Base-by-base conservation (phyloP, 2,113 vertebrate species). In the Takifugu bimaculatus region DNA sequence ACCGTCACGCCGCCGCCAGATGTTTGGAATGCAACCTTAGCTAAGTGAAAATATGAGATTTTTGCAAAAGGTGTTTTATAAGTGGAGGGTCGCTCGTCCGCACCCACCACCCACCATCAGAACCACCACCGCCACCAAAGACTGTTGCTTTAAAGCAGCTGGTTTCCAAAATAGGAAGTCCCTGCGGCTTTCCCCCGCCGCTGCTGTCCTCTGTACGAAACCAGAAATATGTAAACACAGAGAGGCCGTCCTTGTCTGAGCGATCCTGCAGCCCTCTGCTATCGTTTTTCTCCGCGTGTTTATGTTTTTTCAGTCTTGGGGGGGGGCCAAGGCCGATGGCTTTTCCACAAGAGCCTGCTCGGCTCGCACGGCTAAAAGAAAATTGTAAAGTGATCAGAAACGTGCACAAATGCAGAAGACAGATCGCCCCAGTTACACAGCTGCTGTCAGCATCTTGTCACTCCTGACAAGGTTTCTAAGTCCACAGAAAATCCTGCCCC, bases 161-260 rank as follows among this genome's bases (percentile, higher is more conserved):
- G 82, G 81, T 89, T 85, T 63, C 77, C 69, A 69, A 84, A 84
- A 88, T 77, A 86, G 74, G 79, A 85, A 79, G 74, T 80, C 54
- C 51, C 62, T 49, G 49, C 54, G 57, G 54, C 55, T 57, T 63
- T 45, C 65, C 64, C 68, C 48, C 15, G 52, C 65, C 60, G 72
- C 66, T 72, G 42, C 74, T 60, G 26, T 73, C 49, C 51, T 72
- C 70, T 49, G 56, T 56, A 72, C 60, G 48, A 52, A 74, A 54
- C 29, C 50, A 63, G 71, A 84, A 80, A 83, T 80, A 84, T 90
- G 80, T 87, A 79, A 86, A 86, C 85, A 88, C 70, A 5, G 27
- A 25, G 57, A 70, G 53, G 25, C 39, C 72, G 73, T 49, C 67
- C 53, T 74, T 57, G 56, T 63, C 60, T 56, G 65, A 57, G 64